Evolutionary conservation across 2,888 invertebrate genomes (phyloP), one percentile per base, ranked within the genome.

Genomic region (Mesorhabditis spiculigera): DNA sequence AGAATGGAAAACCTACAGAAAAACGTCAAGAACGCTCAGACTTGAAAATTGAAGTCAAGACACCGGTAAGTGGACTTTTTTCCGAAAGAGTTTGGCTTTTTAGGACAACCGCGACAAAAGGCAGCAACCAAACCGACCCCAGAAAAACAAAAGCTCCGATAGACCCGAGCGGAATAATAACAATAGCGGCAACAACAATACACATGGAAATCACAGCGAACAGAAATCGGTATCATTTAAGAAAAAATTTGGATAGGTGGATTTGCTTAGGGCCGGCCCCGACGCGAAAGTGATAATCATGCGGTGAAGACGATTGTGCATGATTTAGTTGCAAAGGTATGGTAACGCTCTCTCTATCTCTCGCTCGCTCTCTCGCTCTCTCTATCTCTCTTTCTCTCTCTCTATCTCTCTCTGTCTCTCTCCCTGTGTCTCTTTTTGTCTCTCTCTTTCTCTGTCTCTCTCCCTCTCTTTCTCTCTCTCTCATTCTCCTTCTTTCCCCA

Each of bases 261-360:
- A 3, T 28, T 28, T 28, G 28, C 3, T 28, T 28, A 28, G 28
- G 28, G 28, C n/a, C 72, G 73, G 43, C 45, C 45, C 5, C 70
- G 72, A 4, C 66, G 70, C 13, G 75, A 75, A 64, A 73, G 70
- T 58, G 75, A 73, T 65, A 73, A 72, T 64, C 73, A 72, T 67
- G 75, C 73, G 4, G 72, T 73, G 50, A 67, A 69, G 61, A 72
- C 72, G 16, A 68, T 75, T 28, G 72, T 75, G 61, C 68, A 69
- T 13, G 45, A 70, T 43, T 45, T 75, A 61, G 69, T 75, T 16
- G 72, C 73, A 61, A 72, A 73, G 50, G 64, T 75, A 42, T 71
- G 73, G 13, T 72, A 71, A 70, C 66, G 73, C 58, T 28, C 68
- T 28, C 28, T 28, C 28, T 28, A 1, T 28, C 28, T 28, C 28